Conservation (phyloP, 2,797 vertebrate species). For the Paedocypris micromegethes region DNA sequence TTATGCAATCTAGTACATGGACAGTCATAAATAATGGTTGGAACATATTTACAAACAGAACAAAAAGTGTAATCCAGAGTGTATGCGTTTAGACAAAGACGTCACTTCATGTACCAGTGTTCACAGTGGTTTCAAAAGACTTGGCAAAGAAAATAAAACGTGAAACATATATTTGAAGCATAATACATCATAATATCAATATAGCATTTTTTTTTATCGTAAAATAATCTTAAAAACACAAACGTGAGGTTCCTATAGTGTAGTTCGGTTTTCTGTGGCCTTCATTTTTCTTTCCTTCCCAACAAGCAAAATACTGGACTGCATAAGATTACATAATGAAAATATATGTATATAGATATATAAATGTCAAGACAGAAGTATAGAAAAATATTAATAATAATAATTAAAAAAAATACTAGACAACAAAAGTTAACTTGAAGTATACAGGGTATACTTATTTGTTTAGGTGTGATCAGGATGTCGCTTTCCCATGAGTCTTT, state of each 20-base stretch:
- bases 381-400: constrained; percentile 81
- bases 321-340: constrained; percentile 70
- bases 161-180: constrained; percentile 73
- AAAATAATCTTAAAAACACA: constrained; percentile 66
- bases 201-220: constrained; percentile 71
- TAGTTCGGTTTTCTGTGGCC: constrained; percentile 31
- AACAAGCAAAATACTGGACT: constrained; percentile 65
- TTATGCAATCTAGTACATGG: constrained; percentile 9
- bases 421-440: constrained; percentile 47
- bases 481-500: constrained; percentile 33
- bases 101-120: constrained; percentile 54
- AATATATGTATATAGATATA: constrained; percentile 75
- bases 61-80: constrained; percentile 34
- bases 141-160: constrained; percentile 57
- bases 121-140: constrained; percentile 66
- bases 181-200: constrained; percentile 76
- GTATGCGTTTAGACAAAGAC: constrained; percentile 41
- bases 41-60: constrained; percentile 36
- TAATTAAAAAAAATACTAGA: constrained; percentile 70
- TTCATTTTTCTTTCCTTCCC: constrained; percentile 51
- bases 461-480: constrained; percentile 28
- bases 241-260: constrained; percentile 36
- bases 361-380: constrained; percentile 78
- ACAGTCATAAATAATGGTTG: constrained; percentile 41
- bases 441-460: constrained; percentile 39